These are phyloP conservation scores for Shargacucullia verbasci DNA, from an alignment of 2,888 invertebrate genomes.

Conservation along the genomic window DNA sequence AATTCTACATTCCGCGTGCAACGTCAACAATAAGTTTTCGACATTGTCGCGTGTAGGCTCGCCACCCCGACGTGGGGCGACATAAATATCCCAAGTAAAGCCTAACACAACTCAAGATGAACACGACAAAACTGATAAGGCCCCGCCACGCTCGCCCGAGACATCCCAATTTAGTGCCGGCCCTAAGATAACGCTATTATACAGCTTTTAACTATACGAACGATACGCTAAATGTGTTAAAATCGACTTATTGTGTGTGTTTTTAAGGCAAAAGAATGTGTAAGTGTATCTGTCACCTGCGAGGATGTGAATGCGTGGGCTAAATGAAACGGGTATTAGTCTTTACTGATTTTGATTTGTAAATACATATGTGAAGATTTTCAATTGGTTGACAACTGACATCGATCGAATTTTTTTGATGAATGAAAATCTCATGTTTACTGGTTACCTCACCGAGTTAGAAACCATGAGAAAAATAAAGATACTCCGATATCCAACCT, in stretches of 20 bases:
- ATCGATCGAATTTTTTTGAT: too few relatives aligned
- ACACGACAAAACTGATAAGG: conserved; percentile 88
- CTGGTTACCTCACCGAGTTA: too few relatives aligned
- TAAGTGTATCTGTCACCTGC: conserved; percentile 65
- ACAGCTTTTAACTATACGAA: conserved; percentile 88
- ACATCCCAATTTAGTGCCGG: conserved; percentile 89
- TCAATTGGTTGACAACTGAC: too few relatives aligned
- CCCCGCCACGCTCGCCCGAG: conserved; percentile 79
- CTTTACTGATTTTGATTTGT: conserved; percentile 43
- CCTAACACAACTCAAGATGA: conserved; percentile 89
- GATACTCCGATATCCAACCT: too few relatives aligned
- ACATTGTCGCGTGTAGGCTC: conserved; percentile 81
- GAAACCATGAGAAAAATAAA: too few relatives aligned
- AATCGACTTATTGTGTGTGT: conserved; percentile 79
- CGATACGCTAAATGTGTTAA: conserved; percentile 87
- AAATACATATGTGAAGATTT: too few relatives aligned
- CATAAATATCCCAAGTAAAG: conserved; percentile 87
- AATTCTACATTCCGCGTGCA: conserved; percentile 62
- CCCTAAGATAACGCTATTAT: conserved; percentile 87
- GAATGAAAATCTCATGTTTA: too few relatives aligned
- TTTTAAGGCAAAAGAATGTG: conserved; percentile 69
- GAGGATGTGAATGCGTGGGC: conserved; percentile 52
- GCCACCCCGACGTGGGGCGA: conserved; percentile 76
- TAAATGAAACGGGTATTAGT: conserved; percentile 31
- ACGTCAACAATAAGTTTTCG: conserved; percentile 78